Percentiles rank a stretch among this genome's conserved stretches.
These are phyloP conservation scores for Coluber constrictor DNA, from an alignment of 2,797 vertebrate genomes.

Conservation along the genomic window DNA sequence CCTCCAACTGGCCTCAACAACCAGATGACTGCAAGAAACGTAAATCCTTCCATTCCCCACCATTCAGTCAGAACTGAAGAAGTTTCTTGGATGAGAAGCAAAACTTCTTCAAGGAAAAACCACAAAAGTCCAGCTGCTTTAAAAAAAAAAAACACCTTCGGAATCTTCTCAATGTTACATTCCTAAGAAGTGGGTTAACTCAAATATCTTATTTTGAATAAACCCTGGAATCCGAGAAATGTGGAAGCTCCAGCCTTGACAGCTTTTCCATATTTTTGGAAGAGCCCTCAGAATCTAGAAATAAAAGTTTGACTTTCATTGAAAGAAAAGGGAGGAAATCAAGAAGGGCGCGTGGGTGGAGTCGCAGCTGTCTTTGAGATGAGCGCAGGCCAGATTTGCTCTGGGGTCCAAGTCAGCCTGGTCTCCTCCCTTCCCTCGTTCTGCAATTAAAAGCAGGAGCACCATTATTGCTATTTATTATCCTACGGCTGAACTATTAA, in stretches of 20 bases:
- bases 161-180: background rate
- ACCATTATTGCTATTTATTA: constrained; percentile 3
- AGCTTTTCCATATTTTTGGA: accelerated
- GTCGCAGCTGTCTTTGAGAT: background rate
- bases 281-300: background rate
- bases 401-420: background rate
- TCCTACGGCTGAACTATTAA: background rate
- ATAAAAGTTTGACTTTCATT: background rate
- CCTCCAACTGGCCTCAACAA: no score
- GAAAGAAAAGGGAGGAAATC: background rate
- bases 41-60: no score
- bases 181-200: background rate
- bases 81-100: no score
- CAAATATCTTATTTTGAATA: background rate
- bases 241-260: background rate
- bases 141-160: no score
- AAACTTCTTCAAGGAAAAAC: no score
- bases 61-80: no score
- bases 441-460: background rate
- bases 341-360: background rate
- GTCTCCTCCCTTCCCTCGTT: background rate
- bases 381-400: background rate
- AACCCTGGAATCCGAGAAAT: background rate
- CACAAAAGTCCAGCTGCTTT: no score
- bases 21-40: no score